Evolutionary conservation across 2,113 vertebrate genomes (phyloP).

Genomic region (Oncorhynchus kisutch): DNA sequence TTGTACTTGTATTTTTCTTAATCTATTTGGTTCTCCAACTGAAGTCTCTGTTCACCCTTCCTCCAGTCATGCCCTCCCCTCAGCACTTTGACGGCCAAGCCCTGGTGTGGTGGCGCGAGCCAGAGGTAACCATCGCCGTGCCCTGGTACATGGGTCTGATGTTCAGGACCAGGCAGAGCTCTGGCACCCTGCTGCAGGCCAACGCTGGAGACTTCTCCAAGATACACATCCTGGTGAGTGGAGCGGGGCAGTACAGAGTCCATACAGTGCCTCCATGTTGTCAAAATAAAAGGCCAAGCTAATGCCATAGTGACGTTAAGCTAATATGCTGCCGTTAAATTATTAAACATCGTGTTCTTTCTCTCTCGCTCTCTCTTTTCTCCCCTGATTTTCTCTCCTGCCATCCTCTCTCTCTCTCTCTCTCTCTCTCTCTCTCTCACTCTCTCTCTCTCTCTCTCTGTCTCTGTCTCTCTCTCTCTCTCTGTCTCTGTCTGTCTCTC

Average conservation of each 20-base stretch:
- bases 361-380: too few relatives aligned
- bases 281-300: neutral
- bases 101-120: slow-evolving; percentile 79
- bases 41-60: neutral
- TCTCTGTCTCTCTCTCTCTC: too few relatives aligned
- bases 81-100: slow-evolving; percentile 82
- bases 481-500: too few relatives aligned
- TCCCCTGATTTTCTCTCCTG: too few relatives aligned
- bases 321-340: too few relatives aligned
- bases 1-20: too few relatives aligned
- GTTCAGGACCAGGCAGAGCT: slow-evolving; percentile 83
- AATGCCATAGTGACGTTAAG: too few relatives aligned
- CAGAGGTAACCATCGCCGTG: slow-evolving; percentile 84
- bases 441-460: too few relatives aligned
- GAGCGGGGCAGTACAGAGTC: neutral
- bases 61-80: slow-evolving; percentile 80
- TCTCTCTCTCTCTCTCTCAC: too few relatives aligned
- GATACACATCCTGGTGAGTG: slow-evolving; percentile 82
- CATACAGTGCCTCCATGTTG: neutral
- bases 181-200: slow-evolving; percentile 79
- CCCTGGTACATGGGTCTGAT: slow-evolving; percentile 89
- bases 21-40: neutral
- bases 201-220: slow-evolving; percentile 76
- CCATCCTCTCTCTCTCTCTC: too few relatives aligned
- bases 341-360: neutral